A percentile compares a stretch with the other conserved stretches of the same genome.
These are phyloP conservation scores for Lepus oiostolus DNA, from an alignment of 2,797 vertebrate genomes.

Conservation along the genomic window DNA sequence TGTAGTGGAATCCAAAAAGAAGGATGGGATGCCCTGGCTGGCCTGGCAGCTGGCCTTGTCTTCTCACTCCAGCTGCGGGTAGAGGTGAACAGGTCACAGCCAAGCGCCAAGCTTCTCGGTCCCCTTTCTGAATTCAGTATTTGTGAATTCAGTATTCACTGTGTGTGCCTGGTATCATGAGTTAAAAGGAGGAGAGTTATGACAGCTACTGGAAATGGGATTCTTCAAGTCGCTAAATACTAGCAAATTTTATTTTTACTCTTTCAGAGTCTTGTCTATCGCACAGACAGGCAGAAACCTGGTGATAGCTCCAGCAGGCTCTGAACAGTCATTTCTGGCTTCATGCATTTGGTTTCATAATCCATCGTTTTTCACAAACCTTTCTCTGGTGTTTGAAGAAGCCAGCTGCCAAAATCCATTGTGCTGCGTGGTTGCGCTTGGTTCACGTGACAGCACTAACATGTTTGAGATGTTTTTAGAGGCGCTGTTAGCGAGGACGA, in stretches of 20 bases:
- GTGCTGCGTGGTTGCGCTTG: not conserved
- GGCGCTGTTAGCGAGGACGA: not conserved
- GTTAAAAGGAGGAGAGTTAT: not conserved
- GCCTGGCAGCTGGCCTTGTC: not conserved
- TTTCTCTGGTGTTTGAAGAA: not conserved
- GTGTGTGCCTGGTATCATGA: not conserved
- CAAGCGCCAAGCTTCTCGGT: not conserved
- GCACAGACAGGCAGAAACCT: not conserved
- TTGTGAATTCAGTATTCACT: not conserved
- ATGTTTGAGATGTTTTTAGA: conserved; percentile 33
- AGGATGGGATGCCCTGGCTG: not conserved
- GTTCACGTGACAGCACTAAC: not conserved
- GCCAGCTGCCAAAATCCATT: not conserved
- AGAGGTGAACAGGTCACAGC: not conserved
- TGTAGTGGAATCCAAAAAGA: not conserved
- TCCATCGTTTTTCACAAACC: not conserved
- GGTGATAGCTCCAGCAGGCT: too few relatives aligned
- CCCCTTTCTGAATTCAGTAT: not conserved
- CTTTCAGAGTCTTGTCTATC: not conserved
- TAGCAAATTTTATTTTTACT: not conserved
- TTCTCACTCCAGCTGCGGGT: not conserved
- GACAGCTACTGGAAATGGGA: not conserved
- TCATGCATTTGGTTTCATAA: not conserved
- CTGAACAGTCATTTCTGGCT: not conserved
- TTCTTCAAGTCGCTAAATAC: not conserved